Evolutionary conservation across 2,888 invertebrate genomes (phyloP).

Genomic region (Pseudococcus viburni): DNA sequence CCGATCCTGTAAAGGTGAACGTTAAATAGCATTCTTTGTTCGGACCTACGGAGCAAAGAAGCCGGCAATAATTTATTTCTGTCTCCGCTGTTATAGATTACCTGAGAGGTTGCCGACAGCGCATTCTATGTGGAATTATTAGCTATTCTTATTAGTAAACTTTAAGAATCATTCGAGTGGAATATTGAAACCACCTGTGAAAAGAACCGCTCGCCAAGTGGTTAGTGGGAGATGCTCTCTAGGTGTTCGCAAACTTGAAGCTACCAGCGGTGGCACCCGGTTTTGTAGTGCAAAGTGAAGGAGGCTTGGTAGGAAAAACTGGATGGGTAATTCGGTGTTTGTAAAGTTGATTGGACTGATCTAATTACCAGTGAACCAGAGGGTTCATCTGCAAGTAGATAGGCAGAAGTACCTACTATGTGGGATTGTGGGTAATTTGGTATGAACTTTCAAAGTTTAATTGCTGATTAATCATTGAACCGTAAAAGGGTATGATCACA

Average conservation of each 20-base stretch:
- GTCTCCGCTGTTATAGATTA: slow-evolving; percentile 56
- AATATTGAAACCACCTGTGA: slow-evolving; percentile 60
- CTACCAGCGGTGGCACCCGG: no score
- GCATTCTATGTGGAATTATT: slow-evolving; percentile 59
- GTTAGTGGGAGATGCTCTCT: slow-evolving; percentile 12
- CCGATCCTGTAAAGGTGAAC: slow-evolving; percentile 11
- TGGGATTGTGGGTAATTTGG: no score
- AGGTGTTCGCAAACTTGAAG: slow-evolving; percentile 28
- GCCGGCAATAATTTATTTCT: slow-evolving; percentile 61
- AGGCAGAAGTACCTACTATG: no score
- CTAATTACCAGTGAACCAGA: no score
- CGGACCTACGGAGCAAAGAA: slow-evolving; percentile 39
- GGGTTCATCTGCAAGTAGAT: no score
- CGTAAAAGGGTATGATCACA: no score
- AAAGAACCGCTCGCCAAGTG: slow-evolving; percentile 30
- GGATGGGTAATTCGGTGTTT: no score
- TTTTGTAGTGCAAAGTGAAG: no score
- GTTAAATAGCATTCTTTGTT: slow-evolving; percentile 57
- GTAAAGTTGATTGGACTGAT: no score
- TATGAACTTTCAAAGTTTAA: no score
- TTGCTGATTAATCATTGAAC: no score
- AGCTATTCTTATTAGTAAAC: slow-evolving; percentile 60
- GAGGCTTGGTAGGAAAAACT: no score
- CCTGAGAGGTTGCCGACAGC: slow-evolving; percentile 59
- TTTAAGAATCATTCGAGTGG: slow-evolving; percentile 59